Evolutionary conservation across 1,140 invertebrate genomes (phyloP), one percentile per base, ranked within the genome.

Genomic region (Atta texana): DNA sequence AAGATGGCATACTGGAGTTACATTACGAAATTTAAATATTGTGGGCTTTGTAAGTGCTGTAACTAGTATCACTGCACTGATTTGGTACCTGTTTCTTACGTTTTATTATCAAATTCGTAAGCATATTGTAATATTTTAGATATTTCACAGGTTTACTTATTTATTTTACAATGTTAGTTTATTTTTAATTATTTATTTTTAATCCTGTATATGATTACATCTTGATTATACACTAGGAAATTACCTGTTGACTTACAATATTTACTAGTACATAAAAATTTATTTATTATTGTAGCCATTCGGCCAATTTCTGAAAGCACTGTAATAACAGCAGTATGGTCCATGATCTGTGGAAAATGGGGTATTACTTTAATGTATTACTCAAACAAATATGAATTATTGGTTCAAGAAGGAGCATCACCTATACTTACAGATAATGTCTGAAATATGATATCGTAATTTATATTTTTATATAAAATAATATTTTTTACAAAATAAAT

Each of bases 1-100:
- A 39, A 86, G 75, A 76, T 92, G 91, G 91, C 87, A 92, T 34
- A 91, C 85, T 18, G 77, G 31, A 66, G 31, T 63, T 10, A 89
- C 91, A 64, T 86, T 92, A 44, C 69, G 80, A 1, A 82, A 84
- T 63, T 51, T 92, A 34, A 84, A 91, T 68, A 8, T 78, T 39
- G 39, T 92, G 24, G 91, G 91, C 12, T 92, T 92, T 84, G 1
- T 90, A 12, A 85, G 77, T 63, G 89, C 88, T n/a, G 88, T 92
- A 3, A 31, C 51, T 69, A 82, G 88, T 16, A 18, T 81, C 8
- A 75, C 87, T 24, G 88, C 82, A 4, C 0, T 90, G 21, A 92
- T 92, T 78, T 92, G 91, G 90, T 92, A 92, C 49, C 69, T 92
- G 10, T 92, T 92, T n/a, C 71, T 92, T 6, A 90, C 91, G 7